Conservation (phyloP, 1,140 invertebrate species). For the Macrotrachela quadricornifera region DNA sequence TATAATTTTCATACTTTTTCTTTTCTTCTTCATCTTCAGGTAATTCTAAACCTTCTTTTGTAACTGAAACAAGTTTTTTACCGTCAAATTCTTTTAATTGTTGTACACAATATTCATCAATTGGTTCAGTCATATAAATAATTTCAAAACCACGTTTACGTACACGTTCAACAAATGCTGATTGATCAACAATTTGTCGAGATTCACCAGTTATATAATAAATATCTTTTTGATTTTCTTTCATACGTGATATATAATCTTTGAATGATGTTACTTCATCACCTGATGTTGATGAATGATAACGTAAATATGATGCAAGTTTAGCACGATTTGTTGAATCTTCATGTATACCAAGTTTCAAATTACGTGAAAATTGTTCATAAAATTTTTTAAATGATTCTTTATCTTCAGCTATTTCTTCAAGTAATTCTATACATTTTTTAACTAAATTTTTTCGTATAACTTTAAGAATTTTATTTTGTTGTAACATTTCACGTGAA, state of each 20-base stretch:
- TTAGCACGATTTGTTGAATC: constrained; percentile 81
- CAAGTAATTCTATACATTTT: constrained; percentile 86
- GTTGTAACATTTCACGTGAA: constrained; percentile 92
- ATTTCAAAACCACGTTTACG: constrained; percentile 92
- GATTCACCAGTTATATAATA: constrained; percentile 95
- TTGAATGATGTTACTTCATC: constrained; percentile 76
- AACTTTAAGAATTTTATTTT: constrained; percentile 91
- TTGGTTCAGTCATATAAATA: constrained; percentile 93
- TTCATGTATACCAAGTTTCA: constrained; percentile 93
- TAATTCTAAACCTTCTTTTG: constrained; percentile 85
- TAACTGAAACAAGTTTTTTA: constrained; percentile 79
- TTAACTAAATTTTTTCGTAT: constrained; percentile 95
- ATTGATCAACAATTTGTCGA: constrained; percentile 80
- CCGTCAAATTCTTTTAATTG: constrained; percentile 93
- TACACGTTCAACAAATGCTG: constrained; percentile 85
- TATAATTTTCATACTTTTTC: too few species aligned
- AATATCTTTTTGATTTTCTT: constrained; percentile 87
- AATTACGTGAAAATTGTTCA: constrained; percentile 88
- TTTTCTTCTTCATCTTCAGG: constrained; percentile 69
- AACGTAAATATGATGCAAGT: constrained; percentile 68
- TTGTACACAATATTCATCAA: constrained; percentile 94
- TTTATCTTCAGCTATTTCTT: constrained; percentile 80
- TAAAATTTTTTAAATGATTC: constrained; percentile 97
- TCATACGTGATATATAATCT: constrained; percentile 91
- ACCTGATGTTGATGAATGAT: constrained; percentile 73